A percentile compares a stretch with the other conserved stretches of the same genome.
phyloP scores from a whole-genome alignment of 2,888 invertebrate genomes.

The Odontothrips loti region DNA sequence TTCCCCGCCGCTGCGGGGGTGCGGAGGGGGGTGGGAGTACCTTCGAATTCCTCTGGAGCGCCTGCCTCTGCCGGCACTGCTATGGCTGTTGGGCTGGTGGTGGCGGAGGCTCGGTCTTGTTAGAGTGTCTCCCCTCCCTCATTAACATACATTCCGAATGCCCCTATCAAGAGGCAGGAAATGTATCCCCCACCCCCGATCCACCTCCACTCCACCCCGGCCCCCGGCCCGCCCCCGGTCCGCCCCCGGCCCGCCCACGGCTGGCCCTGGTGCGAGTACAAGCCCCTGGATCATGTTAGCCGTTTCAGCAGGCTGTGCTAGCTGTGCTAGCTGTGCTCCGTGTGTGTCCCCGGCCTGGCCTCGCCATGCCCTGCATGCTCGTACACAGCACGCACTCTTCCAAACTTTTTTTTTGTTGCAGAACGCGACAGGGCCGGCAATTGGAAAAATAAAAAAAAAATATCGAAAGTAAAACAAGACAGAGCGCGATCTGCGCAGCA shows the following conservation, averaged over 20 bases:
- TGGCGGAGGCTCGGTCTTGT: not conserved
- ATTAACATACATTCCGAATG: constrained; percentile 19
- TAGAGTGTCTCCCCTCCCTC: not conserved
- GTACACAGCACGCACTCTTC: not conserved
- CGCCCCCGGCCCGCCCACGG: not conserved
- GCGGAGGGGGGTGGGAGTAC: no score
- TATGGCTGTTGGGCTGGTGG: no score
- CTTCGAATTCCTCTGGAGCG: no score
- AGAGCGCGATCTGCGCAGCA: no score
- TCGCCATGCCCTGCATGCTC: not conserved
- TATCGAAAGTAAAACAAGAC: no score
- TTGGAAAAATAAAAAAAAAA: no score
- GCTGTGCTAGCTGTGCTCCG: not conserved
- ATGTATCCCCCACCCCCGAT: not conserved
- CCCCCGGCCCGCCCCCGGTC: not conserved
- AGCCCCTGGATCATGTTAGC: constrained; percentile 22
- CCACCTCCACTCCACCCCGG: not conserved
- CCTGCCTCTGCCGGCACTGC: no score
- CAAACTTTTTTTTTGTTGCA: not conserved
- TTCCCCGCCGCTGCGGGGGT: no score
- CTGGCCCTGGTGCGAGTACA: not conserved
- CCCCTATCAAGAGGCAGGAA: constrained; percentile 21
- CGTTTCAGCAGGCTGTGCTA: not conserved
- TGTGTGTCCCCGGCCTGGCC: not conserved
- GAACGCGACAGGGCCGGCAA: no score